Percentiles rank a stretch among this genome's conserved stretches.
Evolutionary conservation across 2,888 invertebrate genomes (phyloP).

Genomic region (Hyppa rectilinea): DNA sequence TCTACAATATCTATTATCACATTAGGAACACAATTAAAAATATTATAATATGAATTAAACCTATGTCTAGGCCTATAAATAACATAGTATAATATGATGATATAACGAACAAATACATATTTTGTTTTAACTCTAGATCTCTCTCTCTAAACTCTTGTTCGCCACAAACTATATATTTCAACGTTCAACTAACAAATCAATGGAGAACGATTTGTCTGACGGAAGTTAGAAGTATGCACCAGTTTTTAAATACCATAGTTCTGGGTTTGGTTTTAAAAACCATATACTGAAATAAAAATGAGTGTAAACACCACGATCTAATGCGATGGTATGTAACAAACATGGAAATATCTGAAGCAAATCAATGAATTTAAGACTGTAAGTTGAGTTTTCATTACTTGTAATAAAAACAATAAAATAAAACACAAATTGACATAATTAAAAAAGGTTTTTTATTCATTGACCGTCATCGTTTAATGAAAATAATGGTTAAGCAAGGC

Average conservation of each 20-base stretch:
- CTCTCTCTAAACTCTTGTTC: too few species aligned
- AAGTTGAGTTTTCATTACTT: slow-evolving; percentile 16
- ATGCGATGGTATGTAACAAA: slow-evolving; percentile 12
- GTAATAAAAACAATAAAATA: slow-evolving; percentile 29
- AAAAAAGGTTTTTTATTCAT: slow-evolving; percentile 28
- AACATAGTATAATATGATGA: too few species aligned
- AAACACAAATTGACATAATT: slow-evolving; percentile 26
- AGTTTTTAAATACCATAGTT: slow-evolving; percentile 15
- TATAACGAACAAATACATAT: too few species aligned
- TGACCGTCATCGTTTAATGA: slow-evolving; percentile 21
- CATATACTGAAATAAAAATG: slow-evolving; percentile 12
- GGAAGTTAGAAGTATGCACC: slow-evolving; percentile 18
- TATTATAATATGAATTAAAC: too few species aligned
- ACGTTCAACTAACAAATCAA: slow-evolving; percentile 20
- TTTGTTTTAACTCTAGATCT: too few species aligned
- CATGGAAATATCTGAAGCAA: slow-evolving; percentile 10
- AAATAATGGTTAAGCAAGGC: slow-evolving; percentile 20
- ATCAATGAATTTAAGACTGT: slow-evolving; percentile 18
- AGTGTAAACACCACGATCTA: slow-evolving; percentile 13
- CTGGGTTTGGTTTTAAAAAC: slow-evolving; percentile 12
- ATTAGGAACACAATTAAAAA: too few species aligned
- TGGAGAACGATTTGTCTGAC: slow-evolving; percentile 18
- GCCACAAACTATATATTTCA: too few species aligned
- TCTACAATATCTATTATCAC: too few species aligned
- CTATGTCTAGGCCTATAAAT: too few species aligned